Percentiles rank a stretch among this genome's conserved stretches.
These are phyloP conservation scores for Epizoanthus illoricatus DNA, from an alignment of 92 coral and sea anemone genomes.

Conservation along the genomic window DNA sequence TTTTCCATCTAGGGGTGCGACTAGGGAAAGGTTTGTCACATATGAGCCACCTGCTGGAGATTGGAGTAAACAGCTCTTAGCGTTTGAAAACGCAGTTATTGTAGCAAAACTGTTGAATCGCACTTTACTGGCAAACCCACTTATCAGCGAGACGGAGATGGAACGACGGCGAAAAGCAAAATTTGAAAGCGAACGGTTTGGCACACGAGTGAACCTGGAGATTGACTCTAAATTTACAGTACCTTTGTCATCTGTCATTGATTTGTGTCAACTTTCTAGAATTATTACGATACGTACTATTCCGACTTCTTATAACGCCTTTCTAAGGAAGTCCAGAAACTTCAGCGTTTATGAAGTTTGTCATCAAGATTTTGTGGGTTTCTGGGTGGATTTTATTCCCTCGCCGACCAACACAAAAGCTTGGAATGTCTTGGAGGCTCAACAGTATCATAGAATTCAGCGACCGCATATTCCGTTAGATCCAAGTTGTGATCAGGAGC, in stretches of 20 bases:
- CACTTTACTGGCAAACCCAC: conserved; percentile 72
- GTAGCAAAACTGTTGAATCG: conserved; percentile 74
- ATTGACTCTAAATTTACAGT: conserved; percentile 64
- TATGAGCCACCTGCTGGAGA: conserved; percentile 88
- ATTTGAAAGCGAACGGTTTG: conserved; percentile 45
- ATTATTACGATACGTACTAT: conserved; percentile 44
- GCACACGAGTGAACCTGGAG: conserved; percentile 52
- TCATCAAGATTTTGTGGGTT: conserved; percentile 62
- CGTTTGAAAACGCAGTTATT: conserved; percentile 86
- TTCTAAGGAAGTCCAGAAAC: conserved; percentile 49
- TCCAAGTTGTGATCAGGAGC: conserved; percentile 59
- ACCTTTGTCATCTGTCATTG: conserved; percentile 72
- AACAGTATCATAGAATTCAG: conserved; percentile 49
- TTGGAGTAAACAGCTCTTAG: conserved; percentile 81
- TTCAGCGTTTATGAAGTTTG: conserved; percentile 65
- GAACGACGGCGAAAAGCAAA: conserved; percentile 49
- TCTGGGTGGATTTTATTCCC: conserved; percentile 84
- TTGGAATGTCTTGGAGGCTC: conserved; percentile 73
- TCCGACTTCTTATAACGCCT: conserved; percentile 41
- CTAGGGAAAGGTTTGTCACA: conserved; percentile 59
- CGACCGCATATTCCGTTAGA: conserved; percentile 40
- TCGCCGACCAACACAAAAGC: conserved; percentile 60
- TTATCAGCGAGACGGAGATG: conserved; percentile 70
- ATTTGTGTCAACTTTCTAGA: conserved; percentile 51
- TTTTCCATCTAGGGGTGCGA: conserved; percentile 29